These are phyloP conservation scores for Cephus cinctus DNA, from an alignment of 1,140 invertebrate species.

Conservation along the genomic window DNA sequence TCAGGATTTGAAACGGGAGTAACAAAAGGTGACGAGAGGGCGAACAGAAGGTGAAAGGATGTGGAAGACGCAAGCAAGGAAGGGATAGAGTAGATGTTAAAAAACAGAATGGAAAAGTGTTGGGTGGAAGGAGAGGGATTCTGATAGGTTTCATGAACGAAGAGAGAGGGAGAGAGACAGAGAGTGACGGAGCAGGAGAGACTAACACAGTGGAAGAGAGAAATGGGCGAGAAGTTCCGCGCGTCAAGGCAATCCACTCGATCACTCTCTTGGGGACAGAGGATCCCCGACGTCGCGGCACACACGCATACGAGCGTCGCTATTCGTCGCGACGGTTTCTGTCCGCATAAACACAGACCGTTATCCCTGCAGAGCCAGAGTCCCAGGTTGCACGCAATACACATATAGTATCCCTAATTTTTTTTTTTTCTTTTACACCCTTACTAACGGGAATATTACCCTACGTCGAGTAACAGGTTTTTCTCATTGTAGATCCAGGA, in stretches of 20 bases:
- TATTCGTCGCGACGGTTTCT: neutral
- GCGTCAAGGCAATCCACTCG: constrained; percentile 26
- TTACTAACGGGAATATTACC: too few species aligned
- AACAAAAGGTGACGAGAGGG: neutral
- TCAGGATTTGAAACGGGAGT: neutral
- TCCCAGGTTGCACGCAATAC: too few species aligned
- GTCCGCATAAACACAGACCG: too few species aligned
- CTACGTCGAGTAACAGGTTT: too few species aligned
- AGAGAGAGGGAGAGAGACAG: neutral
- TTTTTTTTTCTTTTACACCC: too few species aligned
- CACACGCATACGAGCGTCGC: neutral
- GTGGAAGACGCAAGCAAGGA: neutral
- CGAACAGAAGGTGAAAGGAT: constrained; percentile 3
- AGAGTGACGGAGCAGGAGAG: neutral
- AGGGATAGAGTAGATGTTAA: constrained; percentile 6
- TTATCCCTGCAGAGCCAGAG: too few species aligned
- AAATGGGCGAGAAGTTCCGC: constrained; percentile 18
- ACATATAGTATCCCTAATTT: too few species aligned
- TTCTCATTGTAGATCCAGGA: too few species aligned
- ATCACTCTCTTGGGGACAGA: constrained; percentile 17
- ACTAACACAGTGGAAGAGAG: constrained; percentile 16
- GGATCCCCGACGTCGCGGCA: neutral
- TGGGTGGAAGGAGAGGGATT: neutral
- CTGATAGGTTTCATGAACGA: too few species aligned
- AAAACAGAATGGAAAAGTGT: too few species aligned